Conservation (phyloP, 1,140 invertebrate genomes). For the Diplogasteroides magnus region DNA sequence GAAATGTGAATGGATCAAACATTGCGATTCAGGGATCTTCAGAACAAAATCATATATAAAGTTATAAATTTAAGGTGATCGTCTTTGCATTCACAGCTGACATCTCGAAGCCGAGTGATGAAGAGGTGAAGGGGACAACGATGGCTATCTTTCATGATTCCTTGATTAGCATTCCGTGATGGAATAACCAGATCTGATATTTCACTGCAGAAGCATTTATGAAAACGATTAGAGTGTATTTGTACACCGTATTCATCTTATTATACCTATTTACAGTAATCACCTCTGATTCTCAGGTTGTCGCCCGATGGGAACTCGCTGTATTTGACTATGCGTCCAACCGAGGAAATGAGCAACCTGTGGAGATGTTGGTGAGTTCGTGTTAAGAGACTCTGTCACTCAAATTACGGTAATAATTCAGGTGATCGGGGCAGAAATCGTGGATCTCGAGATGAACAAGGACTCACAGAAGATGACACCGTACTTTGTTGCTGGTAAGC, state of each 20-base stretch:
- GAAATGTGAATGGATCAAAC: too few relatives aligned
- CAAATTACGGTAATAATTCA: slow-evolving; percentile 13
- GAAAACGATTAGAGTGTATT: background rate
- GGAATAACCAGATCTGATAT: too few relatives aligned
- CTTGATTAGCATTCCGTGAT: too few relatives aligned
- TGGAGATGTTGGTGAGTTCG: slow-evolving; percentile 34
- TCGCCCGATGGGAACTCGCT: slow-evolving; percentile 30
- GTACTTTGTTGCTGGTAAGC: slow-evolving; percentile 40
- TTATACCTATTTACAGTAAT: slow-evolving; percentile 14
- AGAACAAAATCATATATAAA: background rate
- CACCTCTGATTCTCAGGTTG: slow-evolving; percentile 16
- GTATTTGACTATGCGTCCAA: slow-evolving; percentile 31
- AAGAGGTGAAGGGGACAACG: background rate
- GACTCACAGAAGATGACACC: slow-evolving; percentile 46
- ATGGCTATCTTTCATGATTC: too few relatives aligned
- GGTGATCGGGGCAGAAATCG: slow-evolving; percentile 48
- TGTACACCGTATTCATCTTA: background rate
- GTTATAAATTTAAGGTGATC: slow-evolving; percentile 24
- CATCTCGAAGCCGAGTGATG: slow-evolving; percentile 26
- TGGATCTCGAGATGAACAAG: slow-evolving; percentile 51
- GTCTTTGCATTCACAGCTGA: slow-evolving; percentile 44
- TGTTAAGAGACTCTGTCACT: slow-evolving; percentile 6
- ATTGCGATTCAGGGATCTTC: too few relatives aligned
- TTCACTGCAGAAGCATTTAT: background rate
- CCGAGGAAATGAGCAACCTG: slow-evolving; percentile 14